phyloP scores from a whole-genome alignment of 2,113 vertebrate genomes.

The Halcyon malimbica region DNA sequence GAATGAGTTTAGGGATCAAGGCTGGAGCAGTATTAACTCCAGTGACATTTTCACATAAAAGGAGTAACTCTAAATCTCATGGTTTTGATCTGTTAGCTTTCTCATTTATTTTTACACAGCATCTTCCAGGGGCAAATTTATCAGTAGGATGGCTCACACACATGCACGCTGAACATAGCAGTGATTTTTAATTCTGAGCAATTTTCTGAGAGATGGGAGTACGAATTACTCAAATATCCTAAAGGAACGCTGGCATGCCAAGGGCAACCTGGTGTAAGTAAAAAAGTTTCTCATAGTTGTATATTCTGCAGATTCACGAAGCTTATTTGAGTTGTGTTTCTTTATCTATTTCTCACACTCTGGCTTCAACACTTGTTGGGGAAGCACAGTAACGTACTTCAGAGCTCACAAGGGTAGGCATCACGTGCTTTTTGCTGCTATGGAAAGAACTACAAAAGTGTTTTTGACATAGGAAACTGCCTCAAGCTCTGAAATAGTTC shows the following conservation, averaged over 20 bases:
- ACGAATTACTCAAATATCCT: not conserved
- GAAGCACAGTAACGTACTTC: not conserved
- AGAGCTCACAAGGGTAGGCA: not conserved
- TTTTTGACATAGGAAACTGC: not conserved
- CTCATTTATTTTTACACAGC: not conserved
- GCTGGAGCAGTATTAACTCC: not conserved
- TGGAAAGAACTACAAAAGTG: not conserved
- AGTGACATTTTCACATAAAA: slow-evolving; percentile 4
- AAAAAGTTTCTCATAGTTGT: not conserved
- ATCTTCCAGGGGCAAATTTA: not conserved
- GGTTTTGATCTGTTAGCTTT: not conserved
- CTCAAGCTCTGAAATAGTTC: not conserved
- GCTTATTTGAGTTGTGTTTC: not conserved
- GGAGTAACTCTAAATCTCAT: not conserved
- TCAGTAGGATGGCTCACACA: not conserved
- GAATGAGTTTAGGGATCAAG: not conserved
- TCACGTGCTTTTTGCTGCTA: not conserved
- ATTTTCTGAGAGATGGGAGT: not conserved
- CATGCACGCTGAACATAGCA: not conserved
- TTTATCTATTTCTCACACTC: not conserved
- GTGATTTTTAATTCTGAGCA: not conserved
- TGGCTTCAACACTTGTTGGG: not conserved
- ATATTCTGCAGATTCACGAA: not conserved
- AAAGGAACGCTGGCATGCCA: not conserved
- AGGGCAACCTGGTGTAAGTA: not conserved